phyloP scores from a whole-genome alignment of 2,113 vertebrate genomes.

The Dipodomys ordii region DNA sequence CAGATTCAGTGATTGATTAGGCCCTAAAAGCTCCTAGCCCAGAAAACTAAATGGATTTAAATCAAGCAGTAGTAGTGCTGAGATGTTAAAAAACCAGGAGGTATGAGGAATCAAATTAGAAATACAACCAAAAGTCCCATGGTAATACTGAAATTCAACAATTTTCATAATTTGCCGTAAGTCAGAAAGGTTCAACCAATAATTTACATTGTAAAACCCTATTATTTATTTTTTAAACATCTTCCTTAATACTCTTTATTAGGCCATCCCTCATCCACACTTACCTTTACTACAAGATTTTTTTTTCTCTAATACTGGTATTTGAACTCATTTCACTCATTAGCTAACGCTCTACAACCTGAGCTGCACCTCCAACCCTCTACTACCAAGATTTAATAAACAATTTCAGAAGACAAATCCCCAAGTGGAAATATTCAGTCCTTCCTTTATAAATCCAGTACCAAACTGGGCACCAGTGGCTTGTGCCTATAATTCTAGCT shows the following conservation, averaged over 20 bases:
- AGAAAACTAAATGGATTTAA: conserved; percentile 59
- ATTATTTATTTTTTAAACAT: conserved; percentile 34
- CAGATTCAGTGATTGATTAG: conserved; percentile 62
- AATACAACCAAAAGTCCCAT: conserved; percentile 9
- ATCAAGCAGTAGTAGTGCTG: conserved; percentile 50
- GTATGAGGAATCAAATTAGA: not conserved
- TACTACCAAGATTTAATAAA: not conserved
- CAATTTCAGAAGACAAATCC: conserved; percentile 28
- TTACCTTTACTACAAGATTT: not conserved
- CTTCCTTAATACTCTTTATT: not conserved
- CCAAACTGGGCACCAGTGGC: not conserved
- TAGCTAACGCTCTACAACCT: too few relatives aligned
- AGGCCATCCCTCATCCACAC: conserved; percentile 23
- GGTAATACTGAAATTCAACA: conserved; percentile 13
- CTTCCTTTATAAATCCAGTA: conserved; percentile 41
- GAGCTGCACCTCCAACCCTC: not conserved
- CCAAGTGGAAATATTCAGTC: conserved; percentile 15
- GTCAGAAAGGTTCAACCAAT: conserved; percentile 12
- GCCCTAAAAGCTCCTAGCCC: conserved; percentile 68
- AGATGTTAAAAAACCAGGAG: conserved; percentile 36
- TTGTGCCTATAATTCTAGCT: too few relatives aligned
- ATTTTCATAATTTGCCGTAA: conserved; percentile 23
- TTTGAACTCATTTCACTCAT: too few relatives aligned
- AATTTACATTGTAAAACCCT: conserved; percentile 42
- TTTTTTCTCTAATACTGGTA: too few relatives aligned